A percentile compares a stretch with the other conserved stretches of the same genome.
Conservation (phyloP, 2,888 invertebrate species). For the Ctenicera cuprea region DNA sequence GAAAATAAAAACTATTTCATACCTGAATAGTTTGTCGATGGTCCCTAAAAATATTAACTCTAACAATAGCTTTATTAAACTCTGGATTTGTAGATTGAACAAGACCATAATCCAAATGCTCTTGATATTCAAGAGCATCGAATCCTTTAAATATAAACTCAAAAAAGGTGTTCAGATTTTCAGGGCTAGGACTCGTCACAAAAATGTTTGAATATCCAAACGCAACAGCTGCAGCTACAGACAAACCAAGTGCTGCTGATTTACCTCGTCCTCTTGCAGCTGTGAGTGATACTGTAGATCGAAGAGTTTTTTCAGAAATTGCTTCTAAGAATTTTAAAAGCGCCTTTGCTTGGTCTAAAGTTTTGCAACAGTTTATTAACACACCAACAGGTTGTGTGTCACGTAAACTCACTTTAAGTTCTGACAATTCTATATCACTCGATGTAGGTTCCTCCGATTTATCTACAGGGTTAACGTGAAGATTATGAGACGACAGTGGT, state of each 20-base stretch:
- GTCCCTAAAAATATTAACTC: constrained; percentile 92
- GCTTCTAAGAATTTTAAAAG: constrained; percentile 95
- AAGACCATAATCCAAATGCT: constrained; percentile 96
- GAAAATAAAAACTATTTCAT: constrained; percentile 45
- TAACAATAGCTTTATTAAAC: constrained; percentile 95
- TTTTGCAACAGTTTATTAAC: constrained; percentile 91
- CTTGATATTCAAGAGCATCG: constrained; percentile 94
- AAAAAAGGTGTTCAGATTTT: constrained; percentile 97
- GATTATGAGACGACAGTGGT: constrained; percentile 92
- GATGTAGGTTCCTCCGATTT: constrained; percentile 72
- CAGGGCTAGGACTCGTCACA: constrained; percentile 98
- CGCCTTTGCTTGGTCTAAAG: constrained; percentile 95
- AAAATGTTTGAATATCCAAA: constrained; percentile 93
- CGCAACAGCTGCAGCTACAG: constrained; percentile 90
- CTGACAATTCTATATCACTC: constrained; percentile 79
- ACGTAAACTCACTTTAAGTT: constrained; percentile 87
- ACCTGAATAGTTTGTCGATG: constrained; percentile 96
- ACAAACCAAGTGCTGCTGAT: constrained; percentile 96
- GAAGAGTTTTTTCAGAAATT: constrained; percentile 91
- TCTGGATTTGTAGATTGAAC: constrained; percentile 97
- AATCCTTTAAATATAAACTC: constrained; percentile 97
- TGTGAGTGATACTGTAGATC: constrained; percentile 95
- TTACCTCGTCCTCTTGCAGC: constrained; percentile 98
- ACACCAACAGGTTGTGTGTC: constrained; percentile 95
- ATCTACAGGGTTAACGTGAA: constrained; percentile 85